These are phyloP conservation scores for Porites rus DNA, from an alignment of 92 coral and sea anemone genomes.

Conservation along the genomic window DNA sequence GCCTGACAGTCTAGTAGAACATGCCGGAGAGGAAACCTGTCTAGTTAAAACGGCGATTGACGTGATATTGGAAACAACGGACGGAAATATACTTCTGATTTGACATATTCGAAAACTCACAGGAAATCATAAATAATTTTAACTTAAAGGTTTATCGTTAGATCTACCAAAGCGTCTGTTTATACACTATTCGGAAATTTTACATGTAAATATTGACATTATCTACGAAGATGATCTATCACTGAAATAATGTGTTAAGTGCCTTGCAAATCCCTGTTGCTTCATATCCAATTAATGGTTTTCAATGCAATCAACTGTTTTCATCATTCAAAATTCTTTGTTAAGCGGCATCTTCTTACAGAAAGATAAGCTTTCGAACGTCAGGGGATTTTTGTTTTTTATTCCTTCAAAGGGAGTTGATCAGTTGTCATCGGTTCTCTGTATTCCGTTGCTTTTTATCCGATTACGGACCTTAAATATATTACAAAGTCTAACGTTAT, in stretches of 20 bases:
- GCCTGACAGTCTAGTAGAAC: too few species aligned
- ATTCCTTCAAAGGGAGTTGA: too few species aligned
- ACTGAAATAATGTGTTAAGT: not conserved
- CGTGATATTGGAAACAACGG: not conserved
- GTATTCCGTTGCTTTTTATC: too few species aligned
- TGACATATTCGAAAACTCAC: too few species aligned
- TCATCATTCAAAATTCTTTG: not conserved
- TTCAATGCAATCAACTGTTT: not conserved
- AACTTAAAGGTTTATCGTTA: not conserved
- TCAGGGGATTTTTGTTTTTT: too few species aligned
- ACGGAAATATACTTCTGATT: not conserved
- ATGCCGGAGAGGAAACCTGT: too few species aligned
- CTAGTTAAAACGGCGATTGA: not conserved
- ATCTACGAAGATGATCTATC: constrained; percentile 4
- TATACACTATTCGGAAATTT: not conserved
- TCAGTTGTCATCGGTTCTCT: too few species aligned
- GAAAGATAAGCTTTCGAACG: not conserved
- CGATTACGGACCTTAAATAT: not conserved
- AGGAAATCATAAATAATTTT: not conserved
- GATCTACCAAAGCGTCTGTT: constrained; percentile 1
- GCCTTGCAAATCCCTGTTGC: not conserved
- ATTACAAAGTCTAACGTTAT: not conserved
- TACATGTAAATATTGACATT: constrained; percentile 24
- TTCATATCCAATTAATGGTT: not conserved
- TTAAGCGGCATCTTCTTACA: too few species aligned